Base-by-base conservation (phyloP, 2,113 vertebrate genomes). In the Emberiza fucata region DNA sequence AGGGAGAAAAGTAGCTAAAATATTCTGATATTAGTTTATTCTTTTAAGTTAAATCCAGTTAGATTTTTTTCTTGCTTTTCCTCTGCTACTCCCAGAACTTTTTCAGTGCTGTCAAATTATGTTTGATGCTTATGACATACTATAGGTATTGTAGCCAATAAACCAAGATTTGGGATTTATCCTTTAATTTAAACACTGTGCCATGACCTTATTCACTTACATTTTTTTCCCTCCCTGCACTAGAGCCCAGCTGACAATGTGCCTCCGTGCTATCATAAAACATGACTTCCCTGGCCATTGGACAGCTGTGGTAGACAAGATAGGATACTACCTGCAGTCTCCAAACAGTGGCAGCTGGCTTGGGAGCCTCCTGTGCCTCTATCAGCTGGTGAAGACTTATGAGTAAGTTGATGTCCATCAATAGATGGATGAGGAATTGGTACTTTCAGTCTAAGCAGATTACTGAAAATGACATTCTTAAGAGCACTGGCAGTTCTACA, bases 361-460 rank as follows among this genome's bases (percentile, higher is more conserved):
- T 5, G 99, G 99, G 72, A 99, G 98, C 96, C 98, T 99, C 68
- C 97, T 99, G 44, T 99, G 99, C 56, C 98, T 99, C 7, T 99
- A 99, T 96, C 99, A 99, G 91, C 98, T 99, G 76, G 99, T 99
- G 97, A 99, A 99, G 97, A 99, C 98, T 29, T 99, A 99, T 0
- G 99, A 99, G 99, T 99, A 97, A 99, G 99, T 99, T 90, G 44
- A 35, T 88, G 63, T 90, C 54, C 71, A 33, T 88, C 83, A 14
- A 28, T n/a, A 73, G 18, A 14, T 47, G 71, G 23, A 14, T 48
- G 71, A 79, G 14, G 61, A 61, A 31, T 63, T 45, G 9, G 61
- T 76, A 29, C 21, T 84, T 86, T 35, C 59, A 45, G 40, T 83
- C n/a, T 68, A 40, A 61, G 39, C 2, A 85, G 39, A 40, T 90